These are phyloP conservation scores for Caenorhabditis japonica DNA, from an alignment of 2,888 invertebrate species.

Conservation along the genomic window DNA sequence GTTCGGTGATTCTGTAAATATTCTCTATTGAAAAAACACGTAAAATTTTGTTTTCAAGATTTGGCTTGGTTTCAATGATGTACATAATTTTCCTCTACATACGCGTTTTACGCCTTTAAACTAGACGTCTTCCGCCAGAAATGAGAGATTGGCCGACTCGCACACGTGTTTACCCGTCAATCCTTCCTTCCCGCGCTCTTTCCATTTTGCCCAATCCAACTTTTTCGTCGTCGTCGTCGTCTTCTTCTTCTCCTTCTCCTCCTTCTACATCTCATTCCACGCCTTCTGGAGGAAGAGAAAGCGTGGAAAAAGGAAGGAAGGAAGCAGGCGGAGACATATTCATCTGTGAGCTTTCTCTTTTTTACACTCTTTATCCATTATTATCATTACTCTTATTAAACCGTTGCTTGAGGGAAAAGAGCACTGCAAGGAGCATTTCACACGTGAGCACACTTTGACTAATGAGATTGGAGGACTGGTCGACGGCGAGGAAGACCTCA, in stretches of 20 bases:
- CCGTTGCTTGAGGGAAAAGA: constrained; percentile 28
- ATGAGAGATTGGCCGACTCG: constrained; percentile 40
- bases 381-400: constrained; percentile 40
- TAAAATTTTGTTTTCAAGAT: too few relatives aligned
- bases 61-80: too few relatives aligned
- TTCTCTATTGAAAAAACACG: too few relatives aligned
- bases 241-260: background rate
- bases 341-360: background rate
- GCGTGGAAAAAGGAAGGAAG: too few relatives aligned
- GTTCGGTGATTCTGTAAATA: too few relatives aligned
- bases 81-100: too few relatives aligned
- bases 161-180: constrained; percentile 43
- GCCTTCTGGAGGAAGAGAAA: too few relatives aligned
- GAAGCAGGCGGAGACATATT: too few relatives aligned
- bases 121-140: constrained; percentile 13
- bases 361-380: constrained; percentile 25
- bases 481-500: constrained; percentile 38
- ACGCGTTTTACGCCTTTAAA: constrained; percentile 3
- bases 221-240: too few relatives aligned
- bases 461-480: constrained; percentile 42
- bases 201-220: too few relatives aligned
- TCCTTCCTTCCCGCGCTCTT: constrained; percentile 8
- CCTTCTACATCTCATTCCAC: constrained; percentile 6
- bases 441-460: constrained; percentile 41
- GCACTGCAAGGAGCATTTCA: constrained; percentile 15